Evolutionary conservation across 1,140 invertebrate genomes (phyloP).

Genomic region (Cylas formicarius): DNA sequence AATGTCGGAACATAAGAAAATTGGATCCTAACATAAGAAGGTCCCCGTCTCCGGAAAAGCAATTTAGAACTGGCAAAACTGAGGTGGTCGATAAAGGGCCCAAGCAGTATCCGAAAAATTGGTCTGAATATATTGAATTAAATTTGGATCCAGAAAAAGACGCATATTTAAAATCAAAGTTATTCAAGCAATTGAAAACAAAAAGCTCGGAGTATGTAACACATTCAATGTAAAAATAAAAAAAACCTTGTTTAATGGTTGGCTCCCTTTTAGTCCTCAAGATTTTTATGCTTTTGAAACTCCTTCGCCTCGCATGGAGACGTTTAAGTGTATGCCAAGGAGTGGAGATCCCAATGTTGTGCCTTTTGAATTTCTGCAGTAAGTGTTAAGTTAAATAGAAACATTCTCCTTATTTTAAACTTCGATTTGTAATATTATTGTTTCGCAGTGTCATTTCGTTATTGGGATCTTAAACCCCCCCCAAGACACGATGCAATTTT

Average conservation of each 20-base stretch:
- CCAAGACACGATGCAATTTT: not conserved
- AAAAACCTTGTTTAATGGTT: no score
- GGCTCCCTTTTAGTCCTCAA: slow-evolving; percentile 18
- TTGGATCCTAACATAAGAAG: slow-evolving; percentile 10
- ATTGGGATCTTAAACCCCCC: no score
- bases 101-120: slow-evolving; percentile 31
- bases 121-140: slow-evolving; percentile 30
- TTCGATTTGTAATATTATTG: not conserved
- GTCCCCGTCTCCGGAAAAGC: slow-evolving; percentile 11
- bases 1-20: slow-evolving; percentile 28
- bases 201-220: slow-evolving; percentile 15
- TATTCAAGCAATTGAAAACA: slow-evolving; percentile 10
- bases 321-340: slow-evolving; percentile 20
- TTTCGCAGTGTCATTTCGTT: not conserved
- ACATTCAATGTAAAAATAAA: no score
- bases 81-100: slow-evolving; percentile 11
- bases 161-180: slow-evolving; percentile 17
- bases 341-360: slow-evolving; percentile 19
- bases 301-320: slow-evolving; percentile 25
- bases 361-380: slow-evolving; percentile 32
- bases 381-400: slow-evolving; percentile 8
- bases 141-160: slow-evolving; percentile 17
- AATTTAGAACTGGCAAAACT: slow-evolving; percentile 10
- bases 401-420: not conserved
- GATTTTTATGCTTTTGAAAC: slow-evolving; percentile 28